Evolutionary conservation across 2,888 invertebrate genomes (phyloP).

Genomic region (Limnephilus auricula): DNA sequence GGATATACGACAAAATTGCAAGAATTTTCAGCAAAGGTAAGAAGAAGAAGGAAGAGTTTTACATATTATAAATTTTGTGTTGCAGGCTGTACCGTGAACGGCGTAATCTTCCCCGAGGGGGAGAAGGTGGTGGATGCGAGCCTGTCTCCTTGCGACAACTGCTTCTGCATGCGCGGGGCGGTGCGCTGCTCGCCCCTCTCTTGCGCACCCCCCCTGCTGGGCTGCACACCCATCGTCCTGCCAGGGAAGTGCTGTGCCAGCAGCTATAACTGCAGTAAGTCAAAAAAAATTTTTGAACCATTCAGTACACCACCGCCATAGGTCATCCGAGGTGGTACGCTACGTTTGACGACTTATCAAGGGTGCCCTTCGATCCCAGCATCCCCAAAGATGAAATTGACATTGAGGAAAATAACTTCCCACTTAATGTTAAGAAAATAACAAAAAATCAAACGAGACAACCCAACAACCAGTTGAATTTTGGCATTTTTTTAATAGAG

Average conservation of each 20-base stretch:
- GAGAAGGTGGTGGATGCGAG: constrained; percentile 80
- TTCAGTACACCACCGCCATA: no score
- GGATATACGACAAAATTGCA: no score
- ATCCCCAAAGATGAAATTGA: no score
- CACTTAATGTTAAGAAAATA: no score
- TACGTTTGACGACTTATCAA: no score
- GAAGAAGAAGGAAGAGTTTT: no score
- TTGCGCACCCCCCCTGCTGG: constrained; percentile 86
- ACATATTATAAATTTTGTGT: constrained; percentile 49
- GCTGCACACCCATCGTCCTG: constrained; percentile 86
- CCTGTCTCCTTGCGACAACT: constrained; percentile 84
- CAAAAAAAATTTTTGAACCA: no score
- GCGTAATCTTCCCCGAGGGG: constrained; percentile 82
- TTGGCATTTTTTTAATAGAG: not conserved
- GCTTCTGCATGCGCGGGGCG: constrained; percentile 87
- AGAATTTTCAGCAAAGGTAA: no score
- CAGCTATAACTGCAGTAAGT: constrained; percentile 88
- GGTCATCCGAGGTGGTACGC: no score
- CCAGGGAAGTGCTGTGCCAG: constrained; percentile 90
- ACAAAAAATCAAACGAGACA: no score
- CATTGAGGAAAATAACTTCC: no score
- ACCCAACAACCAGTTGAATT: not conserved
- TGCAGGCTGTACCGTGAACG: constrained; percentile 82
- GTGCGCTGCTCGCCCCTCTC: constrained; percentile 86
- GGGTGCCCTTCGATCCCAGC: no score